Conservation (phyloP, 1,140 invertebrate genomes). For the Mizuhopecten yessoensis region DNA sequence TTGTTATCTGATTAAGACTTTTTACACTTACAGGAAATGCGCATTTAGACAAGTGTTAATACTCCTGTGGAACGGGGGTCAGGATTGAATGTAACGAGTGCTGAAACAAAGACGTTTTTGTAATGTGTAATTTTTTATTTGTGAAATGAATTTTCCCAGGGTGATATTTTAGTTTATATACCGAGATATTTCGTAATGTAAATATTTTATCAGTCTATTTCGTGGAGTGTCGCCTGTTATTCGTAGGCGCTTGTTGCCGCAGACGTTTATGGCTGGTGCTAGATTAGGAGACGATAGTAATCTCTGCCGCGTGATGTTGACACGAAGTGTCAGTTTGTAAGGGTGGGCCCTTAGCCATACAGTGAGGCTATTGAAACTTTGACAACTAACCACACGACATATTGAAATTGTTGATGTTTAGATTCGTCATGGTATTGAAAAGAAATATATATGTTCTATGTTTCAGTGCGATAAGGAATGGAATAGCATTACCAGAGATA, state of each 20-base stretch:
- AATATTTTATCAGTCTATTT: conserved; percentile 23
- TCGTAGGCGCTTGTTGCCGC: background rate
- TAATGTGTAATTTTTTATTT: background rate
- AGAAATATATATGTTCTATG: conserved; percentile 35
- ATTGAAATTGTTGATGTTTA: background rate
- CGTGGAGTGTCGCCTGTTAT: conserved; percentile 1
- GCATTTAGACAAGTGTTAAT: conserved; percentile 14
- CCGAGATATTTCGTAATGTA: conserved; percentile 16
- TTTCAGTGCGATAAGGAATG: background rate
- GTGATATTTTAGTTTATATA: background rate
- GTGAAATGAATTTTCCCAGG: background rate
- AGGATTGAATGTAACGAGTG: background rate
- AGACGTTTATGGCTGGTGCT: background rate
- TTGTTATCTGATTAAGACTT: conserved; percentile 18
- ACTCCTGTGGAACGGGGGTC: background rate
- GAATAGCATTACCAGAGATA: background rate
- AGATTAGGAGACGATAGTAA: background rate
- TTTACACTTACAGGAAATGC: conserved; percentile 11
- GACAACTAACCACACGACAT: conserved; percentile 4
- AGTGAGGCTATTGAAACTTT: background rate
- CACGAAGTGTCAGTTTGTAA: conserved; percentile 2
- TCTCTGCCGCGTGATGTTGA: background rate
- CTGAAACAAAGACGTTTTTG: background rate
- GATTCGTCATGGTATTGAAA: background rate
- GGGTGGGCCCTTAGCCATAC: background rate